Conservation (phyloP, 2,888 invertebrate species). For the Tyria jacobaeae region DNA sequence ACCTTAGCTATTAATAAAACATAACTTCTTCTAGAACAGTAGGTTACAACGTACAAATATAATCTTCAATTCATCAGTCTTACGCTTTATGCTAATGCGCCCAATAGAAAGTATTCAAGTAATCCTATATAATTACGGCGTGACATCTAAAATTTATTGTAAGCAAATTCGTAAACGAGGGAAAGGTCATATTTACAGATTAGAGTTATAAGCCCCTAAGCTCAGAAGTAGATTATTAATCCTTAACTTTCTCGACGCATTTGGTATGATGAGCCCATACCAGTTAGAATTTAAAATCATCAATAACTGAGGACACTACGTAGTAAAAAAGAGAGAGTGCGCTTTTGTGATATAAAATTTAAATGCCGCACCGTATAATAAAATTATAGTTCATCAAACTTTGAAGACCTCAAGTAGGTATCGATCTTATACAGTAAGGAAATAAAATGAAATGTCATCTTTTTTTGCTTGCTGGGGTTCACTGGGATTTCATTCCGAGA, state of each 20-base stretch:
- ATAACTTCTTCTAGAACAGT: neutral
- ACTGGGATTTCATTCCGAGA: too few species aligned
- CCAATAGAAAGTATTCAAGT: neutral
- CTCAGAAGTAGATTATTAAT: conserved; percentile 6
- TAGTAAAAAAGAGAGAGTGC: conserved; percentile 38
- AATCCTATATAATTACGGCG: conserved; percentile 8
- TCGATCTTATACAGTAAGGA: too few species aligned
- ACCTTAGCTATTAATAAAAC: neutral
- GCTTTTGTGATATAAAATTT: conserved; percentile 34
- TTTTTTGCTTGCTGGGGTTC: too few species aligned
- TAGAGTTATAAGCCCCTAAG: conserved; percentile 3
- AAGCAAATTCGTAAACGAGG: conserved; percentile 5
- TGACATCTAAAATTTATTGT: neutral
- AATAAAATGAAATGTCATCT: too few species aligned
- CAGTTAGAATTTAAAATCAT: conserved; percentile 25
- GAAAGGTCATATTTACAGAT: conserved; percentile 14
- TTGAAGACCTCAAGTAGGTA: too few species aligned
- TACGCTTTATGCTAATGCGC: neutral
- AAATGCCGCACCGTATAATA: neutral
- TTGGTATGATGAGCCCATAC: neutral
- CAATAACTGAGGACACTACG: conserved; percentile 33
- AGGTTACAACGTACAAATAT: neutral
- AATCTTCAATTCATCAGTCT: neutral
- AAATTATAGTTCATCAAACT: too few species aligned
- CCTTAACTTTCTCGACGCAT: conserved; percentile 17